A percentile compares a stretch with the other conserved stretches of the same genome.
Conservation (phyloP, 2,797 vertebrate species). For the Silurus lanzhouensis region DNA sequence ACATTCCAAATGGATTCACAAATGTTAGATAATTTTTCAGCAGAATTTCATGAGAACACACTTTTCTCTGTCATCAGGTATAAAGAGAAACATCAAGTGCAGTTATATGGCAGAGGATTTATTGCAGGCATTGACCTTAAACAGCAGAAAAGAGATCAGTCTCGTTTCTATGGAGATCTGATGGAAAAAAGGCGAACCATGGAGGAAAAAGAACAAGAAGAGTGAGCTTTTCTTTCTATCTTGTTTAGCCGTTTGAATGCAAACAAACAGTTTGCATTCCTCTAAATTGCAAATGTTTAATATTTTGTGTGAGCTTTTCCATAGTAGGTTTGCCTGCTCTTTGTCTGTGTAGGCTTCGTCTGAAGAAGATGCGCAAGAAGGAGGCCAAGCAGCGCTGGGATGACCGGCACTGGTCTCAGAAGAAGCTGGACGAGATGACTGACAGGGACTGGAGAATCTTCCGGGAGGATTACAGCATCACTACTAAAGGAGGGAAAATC, state of each 20-base stretch:
- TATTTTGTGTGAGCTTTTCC: background rate
- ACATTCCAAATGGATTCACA: too few relatives aligned
- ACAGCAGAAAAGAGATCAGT: conserved; percentile 97
- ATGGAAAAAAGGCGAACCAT: conserved; percentile 95
- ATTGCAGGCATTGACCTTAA: conserved; percentile 96
- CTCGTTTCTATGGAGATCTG: conserved; percentile 92
- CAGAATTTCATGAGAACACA: background rate
- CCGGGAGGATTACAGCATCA: conserved; percentile 97
- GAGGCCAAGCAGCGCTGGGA: conserved; percentile 99
- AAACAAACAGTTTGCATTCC: background rate
- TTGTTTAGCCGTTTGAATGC: background rate
- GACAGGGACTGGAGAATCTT: conserved; percentile 99
- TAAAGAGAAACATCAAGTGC: conserved; percentile 94
- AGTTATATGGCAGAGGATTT: conserved; percentile 92
- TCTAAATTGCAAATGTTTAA: background rate
- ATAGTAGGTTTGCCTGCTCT: background rate
- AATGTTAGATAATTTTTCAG: background rate
- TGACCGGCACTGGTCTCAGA: conserved; percentile 98
- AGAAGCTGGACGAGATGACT: conserved; percentile 98
- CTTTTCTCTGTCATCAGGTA: conserved; percentile 74
- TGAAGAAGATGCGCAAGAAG: conserved; percentile 95
- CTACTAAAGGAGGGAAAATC: conserved; percentile 97
- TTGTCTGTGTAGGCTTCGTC: conserved; percentile 74
- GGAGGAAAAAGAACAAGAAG: conserved; percentile 98
- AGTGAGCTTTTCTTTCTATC: conserved; percentile 74